Evolutionary conservation across 2,888 invertebrate genomes (phyloP), one percentile per base, ranked within the genome.

Genomic region (Tetragonisca angustula): DNA sequence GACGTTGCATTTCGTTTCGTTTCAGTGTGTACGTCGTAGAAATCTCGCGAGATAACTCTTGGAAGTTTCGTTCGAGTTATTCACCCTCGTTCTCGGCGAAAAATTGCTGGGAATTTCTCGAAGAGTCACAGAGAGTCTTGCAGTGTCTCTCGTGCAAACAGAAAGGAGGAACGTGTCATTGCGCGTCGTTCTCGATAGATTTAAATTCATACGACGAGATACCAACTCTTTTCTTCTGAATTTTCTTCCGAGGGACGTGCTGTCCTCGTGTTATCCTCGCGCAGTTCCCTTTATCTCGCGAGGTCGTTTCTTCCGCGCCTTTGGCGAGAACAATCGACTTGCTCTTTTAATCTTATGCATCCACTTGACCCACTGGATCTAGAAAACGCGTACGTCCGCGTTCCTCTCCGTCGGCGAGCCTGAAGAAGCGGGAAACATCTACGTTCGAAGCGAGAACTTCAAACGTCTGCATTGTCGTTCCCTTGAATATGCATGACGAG

Each of bases 351-450:
- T 79, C 74, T 73, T 79, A 50, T 62, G 69, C 52, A 43, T 32
- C 67, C 68, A 74, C 85, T 85, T 85, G 80, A 83, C 83, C 83
- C 75, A 68, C 72, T 75, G 80, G 59, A 69, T 80, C 80, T 64
- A 61, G 64, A 64, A 68, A 73, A 77, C 65, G 52, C 80, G 70
- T 77, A 59, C 80, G 70, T 77, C 65, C 81, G 73, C 73, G 72
- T 81, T 71, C 78, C 61, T 11, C 43, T n/a, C 43, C 64, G 24
- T 36, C 54, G 32, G 36, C 61, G n/a, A 19, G 5, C 49, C 19
- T 24, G 43, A 4, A 9, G 56, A 9, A 36, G 5, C 24, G 21
- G 68, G 70, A 64, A 65, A 80, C 80, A 69, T 65, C 70, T 49
- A 64, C 64, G 32, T 21, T 21, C 32, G 43, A 43, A 43, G 43